Base-by-base conservation (phyloP, 2,113 vertebrate species). In the Nycticorax nycticorax region DNA sequence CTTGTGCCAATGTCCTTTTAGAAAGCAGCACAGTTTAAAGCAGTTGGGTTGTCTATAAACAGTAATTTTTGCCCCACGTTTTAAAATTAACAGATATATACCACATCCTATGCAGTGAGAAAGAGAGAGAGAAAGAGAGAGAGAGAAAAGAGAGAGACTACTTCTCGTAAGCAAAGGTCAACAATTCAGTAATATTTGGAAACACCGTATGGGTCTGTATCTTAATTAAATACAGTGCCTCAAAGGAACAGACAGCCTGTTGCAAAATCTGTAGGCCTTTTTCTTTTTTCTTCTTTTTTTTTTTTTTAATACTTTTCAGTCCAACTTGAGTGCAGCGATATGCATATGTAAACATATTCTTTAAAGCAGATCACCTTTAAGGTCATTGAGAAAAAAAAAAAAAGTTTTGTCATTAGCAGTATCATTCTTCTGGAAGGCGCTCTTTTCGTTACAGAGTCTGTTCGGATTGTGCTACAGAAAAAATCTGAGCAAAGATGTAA, bases 281-380 rank as follows among this genome's bases (percentile, higher is more conserved):
- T 91, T 39, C 4, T 76, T 85, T 80, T 92, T 12, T 55, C 73
- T 50, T 89, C 41, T 87, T 60, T 22, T 48, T 73, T 21, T 39
- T 55, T 33, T 66, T 75, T 74, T 62, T 64, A 92, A 95, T 97
- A 98, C 97, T 98, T 98, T 98, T 97, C 95, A 98, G 98, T 99
- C 98, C 98, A 95, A 97, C 98, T 96, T 96, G 98, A 99, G 99
- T 99, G 98, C 99, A 99, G 98, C 98, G 98, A 98, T 99, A 99
- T 98, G 98, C 99, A 98, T 98, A 99, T 99, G 99, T 99, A 99
- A 99, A 99, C 99, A 99, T 99, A 99, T 99, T 99, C 98, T 98
- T 99, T 98, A 98, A 99, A 98, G 98, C 98, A 98, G 97, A 98
- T 98, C 98, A 98, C 97, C 98, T 98, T 98, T 98, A 98, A 98